Conservation (phyloP, 2,888 invertebrate species). For the Colostygia pectinataria region DNA sequence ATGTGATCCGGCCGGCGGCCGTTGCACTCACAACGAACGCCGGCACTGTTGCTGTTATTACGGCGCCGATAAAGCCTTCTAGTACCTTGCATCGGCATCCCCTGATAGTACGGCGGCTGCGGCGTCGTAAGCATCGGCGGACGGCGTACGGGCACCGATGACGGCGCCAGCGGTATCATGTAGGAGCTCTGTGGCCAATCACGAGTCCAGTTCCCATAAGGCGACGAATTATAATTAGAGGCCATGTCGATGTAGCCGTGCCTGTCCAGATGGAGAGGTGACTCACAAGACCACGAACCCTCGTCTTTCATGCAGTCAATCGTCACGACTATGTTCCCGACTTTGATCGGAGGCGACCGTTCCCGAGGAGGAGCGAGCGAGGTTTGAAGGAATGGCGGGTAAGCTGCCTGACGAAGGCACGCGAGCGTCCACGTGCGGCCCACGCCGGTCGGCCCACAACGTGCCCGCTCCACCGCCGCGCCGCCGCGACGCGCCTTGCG, state of each 20-base stretch:
- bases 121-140: background rate
- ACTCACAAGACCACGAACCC: no score
- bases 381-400: slow-evolving; percentile 67
- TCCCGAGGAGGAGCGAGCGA: slow-evolving; percentile 65
- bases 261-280: no score
- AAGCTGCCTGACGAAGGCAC: slow-evolving; percentile 49
- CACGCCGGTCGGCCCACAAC: slow-evolving; percentile 57
- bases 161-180: slow-evolving; percentile 27
- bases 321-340: slow-evolving; percentile 37
- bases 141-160: slow-evolving; percentile 16
- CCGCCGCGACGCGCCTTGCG: slow-evolving; percentile 1
- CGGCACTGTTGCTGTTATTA: background rate
- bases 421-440: slow-evolving; percentile 63
- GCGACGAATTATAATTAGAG: slow-evolving; percentile 39
- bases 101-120: background rate
- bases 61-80: background rate
- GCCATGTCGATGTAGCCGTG: slow-evolving; percentile 84
- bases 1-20: no score
- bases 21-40: no score
- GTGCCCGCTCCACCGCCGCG: slow-evolving; percentile 42
- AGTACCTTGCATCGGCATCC: slow-evolving; percentile 8
- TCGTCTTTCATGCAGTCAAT: slow-evolving; percentile 57
- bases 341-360: slow-evolving; percentile 61
- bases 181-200: slow-evolving; percentile 1
- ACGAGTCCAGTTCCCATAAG: background rate